Percentiles rank a stretch among this genome's conserved stretches.
Evolutionary conservation across 2,113 vertebrate species (phyloP).

Genomic region (Misgurnus mizolepis): DNA sequence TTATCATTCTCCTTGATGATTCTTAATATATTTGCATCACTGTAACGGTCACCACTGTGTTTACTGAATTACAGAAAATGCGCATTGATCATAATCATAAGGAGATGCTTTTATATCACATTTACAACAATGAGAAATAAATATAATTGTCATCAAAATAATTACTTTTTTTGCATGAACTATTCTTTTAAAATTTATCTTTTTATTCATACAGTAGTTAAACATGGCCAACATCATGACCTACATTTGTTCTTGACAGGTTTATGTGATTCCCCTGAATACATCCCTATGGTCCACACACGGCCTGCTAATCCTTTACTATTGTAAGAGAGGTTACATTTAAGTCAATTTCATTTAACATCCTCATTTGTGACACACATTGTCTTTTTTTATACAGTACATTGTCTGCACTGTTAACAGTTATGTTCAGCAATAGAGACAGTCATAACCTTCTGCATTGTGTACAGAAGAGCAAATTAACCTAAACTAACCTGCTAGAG

Average conservation of each 20-base stretch:
- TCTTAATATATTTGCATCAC: too few species aligned
- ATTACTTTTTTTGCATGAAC: too few species aligned
- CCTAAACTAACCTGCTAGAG: slow-evolving; percentile 17
- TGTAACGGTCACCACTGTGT: too few species aligned
- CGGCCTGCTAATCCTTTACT: not conserved
- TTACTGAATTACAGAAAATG: too few species aligned
- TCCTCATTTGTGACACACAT: not conserved
- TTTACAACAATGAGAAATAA: too few species aligned
- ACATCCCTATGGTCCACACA: slow-evolving; percentile 10
- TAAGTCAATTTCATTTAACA: too few species aligned
- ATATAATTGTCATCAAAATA: too few species aligned
- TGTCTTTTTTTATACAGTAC: not conserved
- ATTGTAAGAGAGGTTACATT: not conserved
- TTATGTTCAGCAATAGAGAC: slow-evolving; percentile 12
- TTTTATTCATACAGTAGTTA: not conserved
- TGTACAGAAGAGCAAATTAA: slow-evolving; percentile 18
- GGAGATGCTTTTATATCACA: too few species aligned
- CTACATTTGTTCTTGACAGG: not conserved
- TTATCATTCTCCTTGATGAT: too few species aligned
- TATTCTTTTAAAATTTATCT: not conserved
- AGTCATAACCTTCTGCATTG: not conserved
- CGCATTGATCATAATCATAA: too few species aligned
- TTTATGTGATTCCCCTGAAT: not conserved
- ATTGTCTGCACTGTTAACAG: slow-evolving; percentile 10
- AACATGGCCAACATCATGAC: too few species aligned